Conservation (phyloP, 2,113 vertebrate species). For the Papio anubis region DNA sequence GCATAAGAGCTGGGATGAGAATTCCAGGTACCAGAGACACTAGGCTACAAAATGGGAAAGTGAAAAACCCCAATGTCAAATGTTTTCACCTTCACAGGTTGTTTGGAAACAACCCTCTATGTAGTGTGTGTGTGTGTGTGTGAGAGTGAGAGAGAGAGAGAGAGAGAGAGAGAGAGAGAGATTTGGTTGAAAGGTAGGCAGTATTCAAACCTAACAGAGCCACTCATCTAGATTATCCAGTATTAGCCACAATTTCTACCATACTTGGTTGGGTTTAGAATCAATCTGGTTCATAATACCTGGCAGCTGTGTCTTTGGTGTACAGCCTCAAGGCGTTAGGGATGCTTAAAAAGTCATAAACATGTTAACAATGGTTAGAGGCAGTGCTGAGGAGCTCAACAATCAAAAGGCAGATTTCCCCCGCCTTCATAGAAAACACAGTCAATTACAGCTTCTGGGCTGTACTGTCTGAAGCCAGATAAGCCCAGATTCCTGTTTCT, state of each 20-base stretch:
- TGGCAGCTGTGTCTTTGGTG: background rate
- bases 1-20: background rate
- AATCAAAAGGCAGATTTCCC: background rate
- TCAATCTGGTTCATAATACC: slow-evolving; percentile 16
- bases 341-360: background rate
- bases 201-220: background rate
- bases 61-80: background rate
- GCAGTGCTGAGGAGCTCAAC: background rate
- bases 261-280: background rate
- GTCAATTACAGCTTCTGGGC: background rate
- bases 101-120: background rate
- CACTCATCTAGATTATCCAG: background rate
- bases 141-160: background rate
- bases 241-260: background rate
- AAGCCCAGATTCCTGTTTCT: background rate
- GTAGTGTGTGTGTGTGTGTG: background rate
- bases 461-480: background rate
- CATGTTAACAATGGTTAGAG: background rate
- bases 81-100: background rate
- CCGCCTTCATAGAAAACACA: background rate
- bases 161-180: background rate
- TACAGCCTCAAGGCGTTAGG: background rate
- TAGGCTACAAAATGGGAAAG: background rate
- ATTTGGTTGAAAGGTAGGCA: background rate
- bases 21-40: background rate